phyloP scores from a whole-genome alignment of 2,797 vertebrate genomes.

The Gymnoscopelus braueri region DNA sequence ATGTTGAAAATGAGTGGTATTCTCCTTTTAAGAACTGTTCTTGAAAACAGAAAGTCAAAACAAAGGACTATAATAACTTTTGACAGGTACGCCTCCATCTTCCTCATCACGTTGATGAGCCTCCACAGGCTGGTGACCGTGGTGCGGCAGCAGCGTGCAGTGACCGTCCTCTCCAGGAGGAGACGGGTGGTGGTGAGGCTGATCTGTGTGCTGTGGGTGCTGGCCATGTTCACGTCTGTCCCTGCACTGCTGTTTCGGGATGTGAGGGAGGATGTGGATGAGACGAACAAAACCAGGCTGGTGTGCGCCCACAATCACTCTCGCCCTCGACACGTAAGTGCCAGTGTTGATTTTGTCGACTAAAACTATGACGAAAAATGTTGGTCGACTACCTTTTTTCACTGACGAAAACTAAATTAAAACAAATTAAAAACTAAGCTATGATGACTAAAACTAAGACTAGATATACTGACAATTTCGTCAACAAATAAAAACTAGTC shows the following conservation, averaged over 20 bases:
- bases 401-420: no score
- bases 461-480: no score
- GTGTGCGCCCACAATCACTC: slow-evolving; percentile 70
- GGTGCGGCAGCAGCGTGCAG: slow-evolving; percentile 72
- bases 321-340: slow-evolving; percentile 61
- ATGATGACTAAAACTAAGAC: no score
- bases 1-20: no score
- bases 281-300: fast-evolving
- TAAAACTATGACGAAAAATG: no score
- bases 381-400: no score
- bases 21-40: no score
- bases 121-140: slow-evolving; percentile 86
- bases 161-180: slow-evolving; percentile 64
- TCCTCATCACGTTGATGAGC: slow-evolving; percentile 90
- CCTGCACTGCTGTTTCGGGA: slow-evolving; percentile 85
- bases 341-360: no score
- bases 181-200: slow-evolving; percentile 68
- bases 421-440: no score
- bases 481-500: neutral
- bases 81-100: slow-evolving; percentile 79
- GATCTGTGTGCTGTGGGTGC: slow-evolving; percentile 78
- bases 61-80: no score
- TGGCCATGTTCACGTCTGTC: slow-evolving; percentile 77
- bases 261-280: neutral
- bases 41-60: no score